Evolutionary conservation across 2,888 invertebrate genomes (phyloP).

Genomic region (Dynastes grantii): DNA sequence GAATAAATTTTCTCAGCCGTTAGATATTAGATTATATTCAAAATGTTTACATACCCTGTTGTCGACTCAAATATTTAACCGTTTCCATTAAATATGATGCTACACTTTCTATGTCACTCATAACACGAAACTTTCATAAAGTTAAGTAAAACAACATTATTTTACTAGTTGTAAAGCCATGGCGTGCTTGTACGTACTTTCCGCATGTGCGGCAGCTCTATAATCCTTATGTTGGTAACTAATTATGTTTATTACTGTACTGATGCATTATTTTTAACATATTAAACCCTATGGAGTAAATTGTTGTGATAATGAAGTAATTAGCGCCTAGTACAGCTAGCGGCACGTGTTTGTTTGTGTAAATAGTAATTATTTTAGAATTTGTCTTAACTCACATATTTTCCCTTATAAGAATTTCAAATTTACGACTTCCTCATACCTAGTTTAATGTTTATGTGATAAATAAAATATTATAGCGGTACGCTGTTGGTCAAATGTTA

Average conservation of each 20-base stretch:
- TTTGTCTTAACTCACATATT: slow-evolving; percentile 24
- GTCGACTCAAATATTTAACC: no score
- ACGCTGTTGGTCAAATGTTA: no score
- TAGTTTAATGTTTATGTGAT: no score
- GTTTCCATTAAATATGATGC: slow-evolving; percentile 15
- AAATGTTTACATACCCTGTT: no score
- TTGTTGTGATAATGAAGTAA: slow-evolving; percentile 17
- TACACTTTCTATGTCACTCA: slow-evolving; percentile 24
- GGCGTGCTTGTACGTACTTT: slow-evolving; percentile 6
- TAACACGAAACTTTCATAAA: slow-evolving; percentile 1
- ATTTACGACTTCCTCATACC: slow-evolving; percentile 2
- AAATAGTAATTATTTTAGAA: slow-evolving; percentile 34
- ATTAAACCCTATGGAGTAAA: slow-evolving; percentile 22
- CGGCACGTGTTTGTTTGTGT: slow-evolving; percentile 7
- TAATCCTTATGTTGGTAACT: slow-evolving; percentile 4
- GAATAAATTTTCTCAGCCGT: not conserved
- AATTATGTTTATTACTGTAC: slow-evolving; percentile 28
- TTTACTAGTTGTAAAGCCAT: slow-evolving; percentile 2
- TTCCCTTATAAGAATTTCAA: slow-evolving; percentile 10
- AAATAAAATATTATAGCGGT: no score
- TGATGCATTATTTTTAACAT: slow-evolving; percentile 19
- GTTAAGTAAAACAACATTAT: slow-evolving; percentile 16
- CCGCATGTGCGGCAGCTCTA: slow-evolving; percentile 9
- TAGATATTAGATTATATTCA: not conserved
- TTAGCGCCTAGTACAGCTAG: not conserved